Conservation (phyloP, 2,113 vertebrate genomes). For the Grus americana region DNA sequence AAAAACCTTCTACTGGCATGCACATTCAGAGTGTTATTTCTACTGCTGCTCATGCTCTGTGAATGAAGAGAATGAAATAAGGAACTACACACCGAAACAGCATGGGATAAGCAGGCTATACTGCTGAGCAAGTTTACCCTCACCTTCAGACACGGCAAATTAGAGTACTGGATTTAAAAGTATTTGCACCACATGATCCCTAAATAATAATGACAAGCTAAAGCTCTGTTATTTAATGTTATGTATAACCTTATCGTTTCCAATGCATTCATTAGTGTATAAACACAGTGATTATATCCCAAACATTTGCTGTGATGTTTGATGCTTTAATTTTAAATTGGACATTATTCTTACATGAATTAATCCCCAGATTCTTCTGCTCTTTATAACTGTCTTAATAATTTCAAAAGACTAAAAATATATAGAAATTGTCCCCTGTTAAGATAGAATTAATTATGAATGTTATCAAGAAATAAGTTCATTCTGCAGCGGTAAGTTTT, state of each 20-base stretch:
- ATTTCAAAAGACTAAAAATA: not conserved
- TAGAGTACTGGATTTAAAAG: not conserved
- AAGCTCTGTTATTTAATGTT: not conserved
- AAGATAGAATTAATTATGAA: not conserved
- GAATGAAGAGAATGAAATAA: not conserved
- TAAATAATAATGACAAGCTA: slow-evolving; percentile 29
- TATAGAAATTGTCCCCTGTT: not conserved
- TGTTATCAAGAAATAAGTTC: not conserved
- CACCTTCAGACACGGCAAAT: slow-evolving; percentile 25
- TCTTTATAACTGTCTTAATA: not conserved
- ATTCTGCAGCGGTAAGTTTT: not conserved
- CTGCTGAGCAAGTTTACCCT: slow-evolving; percentile 20
- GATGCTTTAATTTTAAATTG: slow-evolving; percentile 28
- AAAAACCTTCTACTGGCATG: not conserved
- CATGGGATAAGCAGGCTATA: not conserved
- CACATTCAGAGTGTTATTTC: not conserved
- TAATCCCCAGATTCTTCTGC: not conserved
- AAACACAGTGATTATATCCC: slow-evolving; percentile 18
- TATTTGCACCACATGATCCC: not conserved
- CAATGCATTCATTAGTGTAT: not conserved
- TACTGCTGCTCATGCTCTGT: not conserved
- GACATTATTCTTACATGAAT: not conserved
- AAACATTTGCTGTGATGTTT: not conserved
- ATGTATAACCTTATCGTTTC: not conserved
- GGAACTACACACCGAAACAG: not conserved